A percentile compares a stretch with the other conserved stretches of the same genome.
phyloP scores from a whole-genome alignment of 2,888 invertebrate species.

The Drosophila monieri region DNA sequence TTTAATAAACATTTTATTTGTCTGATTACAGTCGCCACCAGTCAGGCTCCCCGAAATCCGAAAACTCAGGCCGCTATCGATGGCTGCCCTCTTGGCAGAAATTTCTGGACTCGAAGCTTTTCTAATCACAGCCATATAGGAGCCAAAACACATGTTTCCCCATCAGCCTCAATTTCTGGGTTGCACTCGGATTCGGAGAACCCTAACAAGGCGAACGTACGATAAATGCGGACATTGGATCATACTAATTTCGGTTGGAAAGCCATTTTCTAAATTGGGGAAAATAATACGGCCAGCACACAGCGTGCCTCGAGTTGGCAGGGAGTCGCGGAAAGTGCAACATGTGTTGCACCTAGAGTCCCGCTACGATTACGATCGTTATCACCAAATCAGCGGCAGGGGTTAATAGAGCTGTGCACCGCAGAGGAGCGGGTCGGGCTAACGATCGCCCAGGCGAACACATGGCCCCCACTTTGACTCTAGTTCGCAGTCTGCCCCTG shows the following conservation, averaged over 20 bases:
- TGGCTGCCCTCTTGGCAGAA: neutral
- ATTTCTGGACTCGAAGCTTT: neutral
- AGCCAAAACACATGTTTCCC: conserved; percentile 64
- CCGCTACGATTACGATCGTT: conserved; percentile 82
- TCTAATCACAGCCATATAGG: conserved; percentile 41
- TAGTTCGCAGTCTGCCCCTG: neutral
- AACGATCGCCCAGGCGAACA: conserved; percentile 63
- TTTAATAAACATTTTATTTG: conserved; percentile 68
- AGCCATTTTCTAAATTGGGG: conserved; percentile 74
- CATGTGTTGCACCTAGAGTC: conserved; percentile 74
- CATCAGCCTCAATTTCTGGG: conserved; percentile 36
- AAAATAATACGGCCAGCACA: conserved; percentile 63
- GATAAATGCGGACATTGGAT: conserved; percentile 55
- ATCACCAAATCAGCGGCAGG: conserved; percentile 82
- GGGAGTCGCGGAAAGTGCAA: conserved; percentile 57
- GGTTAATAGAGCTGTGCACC: conserved; percentile 82
- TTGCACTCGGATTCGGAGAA: conserved; percentile 1
- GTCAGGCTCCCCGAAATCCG: neutral
- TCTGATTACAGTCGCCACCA: conserved; percentile 16
- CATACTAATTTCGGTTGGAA: conserved; percentile 66
- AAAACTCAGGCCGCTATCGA: too few species aligned
- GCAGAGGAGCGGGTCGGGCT: conserved; percentile 50
- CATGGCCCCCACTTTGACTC: conserved; percentile 59
- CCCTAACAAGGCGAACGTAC: conserved; percentile 59
- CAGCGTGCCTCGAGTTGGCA: conserved; percentile 3